Evolutionary conservation across 2,113 vertebrate species (phyloP), one percentile per base, ranked within the genome.

Genomic region (Phaethon lepturus): DNA sequence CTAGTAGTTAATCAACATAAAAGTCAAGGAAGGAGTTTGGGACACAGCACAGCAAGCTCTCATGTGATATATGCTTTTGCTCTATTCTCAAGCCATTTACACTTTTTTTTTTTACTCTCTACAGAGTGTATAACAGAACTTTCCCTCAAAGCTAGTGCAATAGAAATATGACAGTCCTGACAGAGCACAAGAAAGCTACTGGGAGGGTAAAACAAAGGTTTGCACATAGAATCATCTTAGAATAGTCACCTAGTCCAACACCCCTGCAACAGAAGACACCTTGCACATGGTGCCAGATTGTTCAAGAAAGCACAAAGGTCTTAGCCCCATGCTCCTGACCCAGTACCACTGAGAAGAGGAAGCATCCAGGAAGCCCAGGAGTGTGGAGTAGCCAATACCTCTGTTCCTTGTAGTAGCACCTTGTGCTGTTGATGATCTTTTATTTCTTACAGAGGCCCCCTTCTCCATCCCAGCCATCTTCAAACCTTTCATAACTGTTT

Each of bases 361-460:
- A 45, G 14, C 19, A 58, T 13, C 19, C 28, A 69, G 31, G 13
- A 56, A 74, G 9, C 22, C 6, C 19, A 77, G 23, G 23, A 77
- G 9, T 1, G 0, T 5, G 3, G 22, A 23, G 35, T 2, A 67
- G 2, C 25, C 22, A 56, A 31, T 72, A 40, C 16, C 22, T 15
- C 23, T 31, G 10, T 13, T 63, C 14, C 23, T 38, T 25, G 55
- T 44, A 24, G 35, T 9, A 76, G 20, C 2, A 35, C 24, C 31
- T 75, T 64, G 9, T 20, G 28, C 11, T 56, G 20, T 45, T 45
- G 9, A 20, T 17, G 1, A 45, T 14, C 10, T 55, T 72, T 60
- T 60, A 40, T 33, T 59, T 13, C 59, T 67, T 26, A 47, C 24
- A 35, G 4, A 73, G 6, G 42, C 3, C 6, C 3, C 10, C 10